These are phyloP conservation scores for Clarias gariepinus DNA, from an alignment of 2,113 vertebrate species.

Conservation along the genomic window DNA sequence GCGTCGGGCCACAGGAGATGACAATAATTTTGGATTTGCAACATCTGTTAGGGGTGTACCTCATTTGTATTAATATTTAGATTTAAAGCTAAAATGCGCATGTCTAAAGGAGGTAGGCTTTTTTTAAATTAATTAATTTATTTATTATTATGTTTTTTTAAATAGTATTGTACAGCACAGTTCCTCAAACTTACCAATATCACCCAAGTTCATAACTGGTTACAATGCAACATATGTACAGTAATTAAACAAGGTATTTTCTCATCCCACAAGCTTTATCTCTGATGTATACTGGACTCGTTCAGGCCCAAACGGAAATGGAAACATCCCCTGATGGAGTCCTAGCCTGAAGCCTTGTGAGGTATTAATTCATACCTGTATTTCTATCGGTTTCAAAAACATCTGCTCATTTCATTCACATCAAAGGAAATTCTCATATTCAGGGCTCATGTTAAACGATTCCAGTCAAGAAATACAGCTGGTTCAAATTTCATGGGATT, in stretches of 20 bases:
- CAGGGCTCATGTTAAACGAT: not conserved
- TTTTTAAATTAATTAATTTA: not conserved
- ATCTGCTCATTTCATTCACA: not conserved
- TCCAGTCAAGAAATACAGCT: not conserved
- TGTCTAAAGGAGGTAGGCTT: not conserved
- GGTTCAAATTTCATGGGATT: not conserved
- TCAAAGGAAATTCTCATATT: not conserved
- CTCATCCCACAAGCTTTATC: not conserved
- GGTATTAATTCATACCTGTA: not conserved
- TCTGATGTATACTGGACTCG: not conserved
- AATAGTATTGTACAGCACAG: not conserved
- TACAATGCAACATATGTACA: not conserved
- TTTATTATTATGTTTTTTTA: too few species aligned
- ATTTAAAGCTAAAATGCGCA: not conserved
- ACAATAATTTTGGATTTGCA: not conserved
- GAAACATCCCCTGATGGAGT: not conserved
- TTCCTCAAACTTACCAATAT: not conserved
- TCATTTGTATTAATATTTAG: not conserved
- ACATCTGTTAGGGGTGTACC: not conserved
- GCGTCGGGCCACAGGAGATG: not conserved
- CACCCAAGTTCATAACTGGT: not conserved
- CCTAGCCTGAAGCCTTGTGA: not conserved
- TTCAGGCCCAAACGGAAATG: not conserved
- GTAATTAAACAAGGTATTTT: not conserved
- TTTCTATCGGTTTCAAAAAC: not conserved